A percentile compares a stretch with the other conserved stretches of the same genome.
Conservation (phyloP, 64 coral and sea anemone species). For the Montipora cactus region DNA sequence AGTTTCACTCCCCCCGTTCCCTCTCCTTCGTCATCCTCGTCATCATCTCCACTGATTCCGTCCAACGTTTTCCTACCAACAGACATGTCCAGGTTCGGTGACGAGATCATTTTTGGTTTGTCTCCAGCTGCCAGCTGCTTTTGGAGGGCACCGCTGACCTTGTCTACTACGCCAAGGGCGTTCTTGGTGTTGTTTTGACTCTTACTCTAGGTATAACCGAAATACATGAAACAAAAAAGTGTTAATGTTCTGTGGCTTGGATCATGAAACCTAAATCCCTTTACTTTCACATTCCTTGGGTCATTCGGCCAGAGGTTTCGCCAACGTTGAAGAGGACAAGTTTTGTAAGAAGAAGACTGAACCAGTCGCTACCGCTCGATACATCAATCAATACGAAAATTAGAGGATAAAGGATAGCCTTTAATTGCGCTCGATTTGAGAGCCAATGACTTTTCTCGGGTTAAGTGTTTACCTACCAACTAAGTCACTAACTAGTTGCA, state of each 20-base stretch:
- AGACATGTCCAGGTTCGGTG: slow-evolving; percentile 79
- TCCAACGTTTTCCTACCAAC: slow-evolving; percentile 80
- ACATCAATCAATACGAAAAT: background rate
- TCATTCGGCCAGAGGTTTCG: too few relatives aligned
- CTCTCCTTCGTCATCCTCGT: slow-evolving; percentile 69
- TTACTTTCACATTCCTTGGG: too few relatives aligned
- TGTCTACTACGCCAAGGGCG: slow-evolving; percentile 76
- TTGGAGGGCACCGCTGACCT: slow-evolving; percentile 75
- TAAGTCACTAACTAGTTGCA: too few relatives aligned
- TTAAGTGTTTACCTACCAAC: too few relatives aligned
- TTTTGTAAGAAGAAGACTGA: background rate
- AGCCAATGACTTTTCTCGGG: too few relatives aligned
- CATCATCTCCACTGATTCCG: slow-evolving; percentile 71
- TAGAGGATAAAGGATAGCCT: background rate
- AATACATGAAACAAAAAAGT: background rate
- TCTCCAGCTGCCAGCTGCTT: slow-evolving; percentile 85
- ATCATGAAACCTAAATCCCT: background rate
- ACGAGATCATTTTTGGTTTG: slow-evolving; percentile 85
- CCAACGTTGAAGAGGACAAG: too few relatives aligned
- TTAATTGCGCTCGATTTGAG: too few relatives aligned
- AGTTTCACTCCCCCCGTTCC: slow-evolving; percentile 78
- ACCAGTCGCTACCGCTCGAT: background rate
- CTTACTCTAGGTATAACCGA: slow-evolving; percentile 48
- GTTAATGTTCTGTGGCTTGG: background rate
- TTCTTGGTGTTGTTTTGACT: slow-evolving; percentile 92